Conservation (phyloP, 2,113 vertebrate species). For the Nothoprocta pentlandii region DNA sequence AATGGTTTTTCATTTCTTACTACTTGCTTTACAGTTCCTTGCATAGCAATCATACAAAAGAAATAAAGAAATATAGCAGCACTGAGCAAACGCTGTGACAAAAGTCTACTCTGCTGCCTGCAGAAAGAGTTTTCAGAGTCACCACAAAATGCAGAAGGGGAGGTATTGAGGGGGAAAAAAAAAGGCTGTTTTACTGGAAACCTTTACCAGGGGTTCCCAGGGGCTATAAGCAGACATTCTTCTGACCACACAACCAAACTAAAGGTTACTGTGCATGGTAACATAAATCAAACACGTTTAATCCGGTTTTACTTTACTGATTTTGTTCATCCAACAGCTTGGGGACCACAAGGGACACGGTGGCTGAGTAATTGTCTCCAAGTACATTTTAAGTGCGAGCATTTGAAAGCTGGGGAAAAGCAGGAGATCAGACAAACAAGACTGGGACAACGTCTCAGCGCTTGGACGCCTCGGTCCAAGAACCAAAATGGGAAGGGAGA, state of each 20-base stretch:
- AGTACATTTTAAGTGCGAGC: rapidly evolving
- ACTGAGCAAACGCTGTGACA: not conserved
- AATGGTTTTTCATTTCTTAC: not conserved
- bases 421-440: not conserved
- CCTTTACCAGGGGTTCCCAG: not conserved
- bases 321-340: rapidly evolving
- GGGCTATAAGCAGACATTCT: not conserved
- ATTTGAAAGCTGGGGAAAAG: not conserved
- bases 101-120: not conserved
- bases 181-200: not conserved
- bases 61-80: not conserved
- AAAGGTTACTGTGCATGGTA: not conserved
- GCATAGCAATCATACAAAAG: not conserved
- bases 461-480: not conserved
- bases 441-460: not conserved
- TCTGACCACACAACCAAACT: not conserved
- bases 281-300: not conserved
- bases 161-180: not conserved
- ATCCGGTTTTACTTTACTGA: not conserved
- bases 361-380: not conserved
- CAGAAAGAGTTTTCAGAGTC: not conserved
- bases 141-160: not conserved
- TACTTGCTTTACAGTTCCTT: not conserved
- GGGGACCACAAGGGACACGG: rapidly evolving
- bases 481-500: not conserved